Conservation (phyloP, 2,888 invertebrate species). For the Hemicrepidius hirtus region DNA sequence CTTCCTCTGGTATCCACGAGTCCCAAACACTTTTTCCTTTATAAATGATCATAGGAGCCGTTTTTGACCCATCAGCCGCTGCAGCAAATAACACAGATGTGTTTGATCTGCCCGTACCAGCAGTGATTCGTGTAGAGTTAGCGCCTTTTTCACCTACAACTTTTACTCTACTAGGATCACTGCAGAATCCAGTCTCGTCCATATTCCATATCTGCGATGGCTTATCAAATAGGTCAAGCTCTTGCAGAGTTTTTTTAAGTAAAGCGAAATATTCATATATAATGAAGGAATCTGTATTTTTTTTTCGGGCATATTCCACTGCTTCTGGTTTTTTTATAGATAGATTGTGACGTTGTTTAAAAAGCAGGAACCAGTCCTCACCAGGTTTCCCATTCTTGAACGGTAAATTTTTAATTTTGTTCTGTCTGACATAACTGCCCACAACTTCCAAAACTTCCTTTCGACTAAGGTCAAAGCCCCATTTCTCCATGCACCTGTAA, state of each 20-base stretch:
- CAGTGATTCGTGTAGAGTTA: too few relatives aligned
- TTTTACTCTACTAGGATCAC: slow-evolving; percentile 48
- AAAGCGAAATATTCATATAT: slow-evolving; percentile 38
- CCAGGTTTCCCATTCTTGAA: too few relatives aligned
- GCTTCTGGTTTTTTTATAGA: slow-evolving; percentile 64
- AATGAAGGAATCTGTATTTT: slow-evolving; percentile 54
- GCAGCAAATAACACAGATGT: slow-evolving; percentile 28
- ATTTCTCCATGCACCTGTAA: slow-evolving; percentile 40
- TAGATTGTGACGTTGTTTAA: slow-evolving; percentile 61
- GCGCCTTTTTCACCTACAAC: slow-evolving; percentile 47
- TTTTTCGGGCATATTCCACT: slow-evolving; percentile 60
- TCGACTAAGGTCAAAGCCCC: slow-evolving; percentile 62
- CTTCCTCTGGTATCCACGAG: slow-evolving; percentile 56
- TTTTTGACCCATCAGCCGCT: slow-evolving; percentile 47
- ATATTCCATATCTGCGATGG: slow-evolving; percentile 58
- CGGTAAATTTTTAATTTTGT: too few relatives aligned
- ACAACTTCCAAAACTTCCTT: slow-evolving; percentile 64
- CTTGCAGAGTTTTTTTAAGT: background rate
- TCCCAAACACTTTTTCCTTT: slow-evolving; percentile 63
- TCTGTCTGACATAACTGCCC: slow-evolving; percentile 57
- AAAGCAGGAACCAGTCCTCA: slow-evolving; percentile 62
- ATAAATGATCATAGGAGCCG: slow-evolving; percentile 47
- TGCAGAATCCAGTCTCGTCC: slow-evolving; percentile 49
- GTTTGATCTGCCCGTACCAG: slow-evolving; percentile 47
- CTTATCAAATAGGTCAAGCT: background rate